These are phyloP conservation scores for Drosophila nannoptera DNA, from an alignment of 1,140 invertebrate genomes.

Conservation along the genomic window DNA sequence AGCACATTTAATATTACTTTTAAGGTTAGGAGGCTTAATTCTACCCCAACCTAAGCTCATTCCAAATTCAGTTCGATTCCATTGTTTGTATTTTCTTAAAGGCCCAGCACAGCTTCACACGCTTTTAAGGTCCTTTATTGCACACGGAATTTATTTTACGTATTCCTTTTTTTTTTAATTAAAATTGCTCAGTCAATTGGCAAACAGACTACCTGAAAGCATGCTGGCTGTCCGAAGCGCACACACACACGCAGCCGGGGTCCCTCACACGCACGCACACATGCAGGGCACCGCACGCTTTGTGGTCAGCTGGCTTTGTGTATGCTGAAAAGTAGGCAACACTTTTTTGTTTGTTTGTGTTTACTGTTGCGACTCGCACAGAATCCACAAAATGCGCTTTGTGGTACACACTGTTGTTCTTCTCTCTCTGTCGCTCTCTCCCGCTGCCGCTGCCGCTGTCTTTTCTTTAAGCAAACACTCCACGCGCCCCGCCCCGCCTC, in stretches of 20 bases:
- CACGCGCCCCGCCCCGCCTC: neutral
- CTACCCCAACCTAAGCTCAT: neutral
- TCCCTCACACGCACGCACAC: slow-evolving; percentile 15
- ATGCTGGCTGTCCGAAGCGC: slow-evolving; percentile 29
- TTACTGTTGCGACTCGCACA: slow-evolving; percentile 21
- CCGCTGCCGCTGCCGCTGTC: neutral
- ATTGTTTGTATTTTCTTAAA: neutral
- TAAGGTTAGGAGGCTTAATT: neutral
- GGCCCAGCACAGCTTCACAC: neutral
- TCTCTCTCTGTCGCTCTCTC: neutral
- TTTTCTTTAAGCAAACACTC: slow-evolving; percentile 17
- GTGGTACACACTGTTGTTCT: slow-evolving; percentile 40
- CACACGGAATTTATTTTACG: slow-evolving; percentile 26
- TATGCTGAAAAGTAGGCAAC: slow-evolving; percentile 51
- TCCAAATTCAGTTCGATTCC: neutral
- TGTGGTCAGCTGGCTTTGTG: slow-evolving; percentile 55
- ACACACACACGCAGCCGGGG: slow-evolving; percentile 31
- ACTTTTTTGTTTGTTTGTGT: slow-evolving; percentile 39
- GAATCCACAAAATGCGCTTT: slow-evolving; percentile 55
- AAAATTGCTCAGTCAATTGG: slow-evolving; percentile 65
- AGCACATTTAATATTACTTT: neutral
- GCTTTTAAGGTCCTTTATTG: slow-evolving; percentile 4
- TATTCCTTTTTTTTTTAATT: slow-evolving; percentile 53
- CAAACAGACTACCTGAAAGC: slow-evolving; percentile 32
- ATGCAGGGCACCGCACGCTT: slow-evolving; percentile 34